Conservation (phyloP, 2,888 invertebrate species). For the Geophilus truncorum region DNA sequence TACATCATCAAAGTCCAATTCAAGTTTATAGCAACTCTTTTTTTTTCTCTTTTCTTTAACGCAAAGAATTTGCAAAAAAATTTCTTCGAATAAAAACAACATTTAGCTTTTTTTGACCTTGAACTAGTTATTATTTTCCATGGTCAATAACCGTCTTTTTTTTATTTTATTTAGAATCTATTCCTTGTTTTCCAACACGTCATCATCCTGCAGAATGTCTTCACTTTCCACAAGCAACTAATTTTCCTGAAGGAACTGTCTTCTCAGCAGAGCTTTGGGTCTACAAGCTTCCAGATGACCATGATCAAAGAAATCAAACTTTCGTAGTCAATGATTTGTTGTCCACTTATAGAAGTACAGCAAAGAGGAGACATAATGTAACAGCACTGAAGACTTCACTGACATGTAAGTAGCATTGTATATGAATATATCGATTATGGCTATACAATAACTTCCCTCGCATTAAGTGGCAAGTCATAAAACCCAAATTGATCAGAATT, state of each 20-base stretch:
- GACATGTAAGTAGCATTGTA: no score
- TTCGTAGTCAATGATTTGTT: constrained; percentile 73
- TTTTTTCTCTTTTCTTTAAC: no score
- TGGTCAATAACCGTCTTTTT: not conserved
- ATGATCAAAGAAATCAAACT: constrained; percentile 65
- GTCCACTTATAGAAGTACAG: not conserved
- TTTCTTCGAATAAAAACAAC: no score
- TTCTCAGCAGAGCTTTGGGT: constrained; percentile 76
- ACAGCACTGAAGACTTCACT: constrained; percentile 1
- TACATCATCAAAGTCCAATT: not conserved
- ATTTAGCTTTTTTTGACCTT: no score
- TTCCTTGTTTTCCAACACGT: not conserved
- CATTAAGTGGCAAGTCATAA: no score
- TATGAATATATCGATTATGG: no score
- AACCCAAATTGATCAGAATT: no score
- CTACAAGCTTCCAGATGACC: constrained; percentile 59
- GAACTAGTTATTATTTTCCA: no score
- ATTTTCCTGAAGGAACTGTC: constrained; percentile 43
- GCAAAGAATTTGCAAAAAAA: no score
- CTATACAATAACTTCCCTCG: no score
- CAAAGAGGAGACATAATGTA: not conserved
- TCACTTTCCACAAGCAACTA: not conserved
- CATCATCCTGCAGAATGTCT: constrained; percentile 12
- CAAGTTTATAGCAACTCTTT: not conserved
- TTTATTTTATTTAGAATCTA: not conserved